phyloP scores from a whole-genome alignment of 1,140 invertebrate species.

The Ridgeia piscesae region DNA sequence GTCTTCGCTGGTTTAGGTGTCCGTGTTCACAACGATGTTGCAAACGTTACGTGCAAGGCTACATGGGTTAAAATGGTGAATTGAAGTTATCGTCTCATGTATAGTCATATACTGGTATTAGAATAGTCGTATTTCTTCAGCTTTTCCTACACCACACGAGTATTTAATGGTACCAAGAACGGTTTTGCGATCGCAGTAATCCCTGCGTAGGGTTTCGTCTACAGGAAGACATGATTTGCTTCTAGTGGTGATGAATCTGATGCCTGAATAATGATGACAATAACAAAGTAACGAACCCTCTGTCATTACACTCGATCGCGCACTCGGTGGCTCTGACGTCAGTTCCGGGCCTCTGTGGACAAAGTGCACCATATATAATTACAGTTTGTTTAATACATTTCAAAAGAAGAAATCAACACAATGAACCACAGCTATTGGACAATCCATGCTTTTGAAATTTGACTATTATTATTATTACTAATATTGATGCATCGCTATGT shows the following conservation, averaged over 20 bases:
- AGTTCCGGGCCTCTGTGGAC: not conserved
- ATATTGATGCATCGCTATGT: too few species aligned
- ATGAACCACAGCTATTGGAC: too few species aligned
- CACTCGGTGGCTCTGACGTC: not conserved
- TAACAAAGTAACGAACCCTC: not conserved
- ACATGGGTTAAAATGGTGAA: not conserved
- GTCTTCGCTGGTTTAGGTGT: too few species aligned
- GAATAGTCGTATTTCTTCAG: not conserved
- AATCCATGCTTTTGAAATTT: too few species aligned
- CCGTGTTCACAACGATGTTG: too few species aligned
- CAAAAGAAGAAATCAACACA: too few species aligned
- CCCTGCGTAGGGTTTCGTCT: not conserved
- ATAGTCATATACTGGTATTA: not conserved
- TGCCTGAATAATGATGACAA: not conserved
- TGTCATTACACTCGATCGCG: not conserved
- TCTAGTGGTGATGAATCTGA: not conserved
- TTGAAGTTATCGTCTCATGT: not conserved
- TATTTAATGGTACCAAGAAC: not conserved
- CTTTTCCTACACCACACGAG: not conserved
- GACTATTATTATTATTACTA: too few species aligned
- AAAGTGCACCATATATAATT: not conserved
- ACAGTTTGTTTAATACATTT: too few species aligned
- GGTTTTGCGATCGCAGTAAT: not conserved
- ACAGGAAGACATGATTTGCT: not conserved
- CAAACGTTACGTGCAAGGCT: too few species aligned